Conservation (phyloP, 2,888 invertebrate species). For the Stenichneumon culpator region DNA sequence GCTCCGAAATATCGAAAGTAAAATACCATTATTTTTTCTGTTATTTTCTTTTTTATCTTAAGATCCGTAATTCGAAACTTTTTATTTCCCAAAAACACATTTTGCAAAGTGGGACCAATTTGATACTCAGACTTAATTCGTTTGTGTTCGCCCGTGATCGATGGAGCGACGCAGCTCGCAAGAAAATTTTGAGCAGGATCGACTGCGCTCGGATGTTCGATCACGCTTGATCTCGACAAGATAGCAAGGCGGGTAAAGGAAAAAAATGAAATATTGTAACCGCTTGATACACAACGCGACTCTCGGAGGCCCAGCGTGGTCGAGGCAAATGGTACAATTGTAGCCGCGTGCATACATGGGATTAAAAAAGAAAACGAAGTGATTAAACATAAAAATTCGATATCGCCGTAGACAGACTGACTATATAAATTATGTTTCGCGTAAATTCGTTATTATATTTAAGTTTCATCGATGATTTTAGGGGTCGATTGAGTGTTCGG, state of each 20-base stretch:
- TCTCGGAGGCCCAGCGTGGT: background rate
- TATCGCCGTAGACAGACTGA: conserved; percentile 54
- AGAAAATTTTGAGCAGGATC: conserved; percentile 40
- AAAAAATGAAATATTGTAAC: background rate
- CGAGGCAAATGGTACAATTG: conserved; percentile 18
- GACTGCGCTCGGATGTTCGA: conserved; percentile 52
- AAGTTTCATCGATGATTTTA: conserved; percentile 15
- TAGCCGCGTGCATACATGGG: conserved; percentile 12
- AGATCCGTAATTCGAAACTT: conserved; percentile 3
- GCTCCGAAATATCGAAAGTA: conserved; percentile 46
- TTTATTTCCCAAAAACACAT: conserved; percentile 11
- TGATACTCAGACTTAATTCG: conserved; percentile 4
- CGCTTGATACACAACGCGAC: background rate
- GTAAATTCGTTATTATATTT: conserved; percentile 42
- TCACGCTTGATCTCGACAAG: conserved; percentile 72
- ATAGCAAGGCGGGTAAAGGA: conserved; percentile 50
- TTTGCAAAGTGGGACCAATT: conserved; percentile 64
- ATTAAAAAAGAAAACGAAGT: conserved; percentile 30
- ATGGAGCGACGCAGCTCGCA: background rate
- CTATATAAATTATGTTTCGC: conserved; percentile 24
- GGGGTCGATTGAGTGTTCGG: conserved; percentile 6
- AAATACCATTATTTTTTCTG: conserved; percentile 5
- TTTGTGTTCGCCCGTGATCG: background rate
- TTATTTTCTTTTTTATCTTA: background rate
- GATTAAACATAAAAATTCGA: conserved; percentile 32